These are phyloP conservation scores for Chromobotia macracanthus DNA, from an alignment of 2,797 vertebrate species.

Conservation along the genomic window DNA sequence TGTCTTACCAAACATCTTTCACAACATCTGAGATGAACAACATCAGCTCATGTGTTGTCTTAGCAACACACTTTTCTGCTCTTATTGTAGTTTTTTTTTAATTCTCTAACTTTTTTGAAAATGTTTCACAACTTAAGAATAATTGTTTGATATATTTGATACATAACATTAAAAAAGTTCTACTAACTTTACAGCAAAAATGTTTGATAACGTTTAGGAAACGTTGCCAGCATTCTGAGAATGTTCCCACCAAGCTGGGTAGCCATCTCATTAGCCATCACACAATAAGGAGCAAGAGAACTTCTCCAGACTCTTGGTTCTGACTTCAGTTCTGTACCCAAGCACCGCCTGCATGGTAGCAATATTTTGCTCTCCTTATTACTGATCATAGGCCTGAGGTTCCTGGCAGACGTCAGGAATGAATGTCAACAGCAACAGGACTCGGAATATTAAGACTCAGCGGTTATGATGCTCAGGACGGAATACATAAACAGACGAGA, in stretches of 20 bases:
- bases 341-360: constrained; percentile 3
- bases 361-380: too few species aligned
- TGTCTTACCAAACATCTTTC: constrained; percentile 15
- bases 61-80: constrained; percentile 29
- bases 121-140: too few species aligned
- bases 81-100: neutral
- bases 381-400: constrained; percentile 69
- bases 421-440: constrained; percentile 74
- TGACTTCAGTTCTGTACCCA: constrained; percentile 57
- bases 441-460: constrained; percentile 73
- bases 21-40: constrained; percentile 19
- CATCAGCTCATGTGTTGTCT: constrained; percentile 15
- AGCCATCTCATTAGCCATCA: constrained; percentile 53
- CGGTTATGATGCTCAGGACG: constrained; percentile 70
- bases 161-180: too few species aligned
- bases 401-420: constrained; percentile 70
- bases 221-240: too few species aligned
- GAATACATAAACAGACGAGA: constrained; percentile 59
- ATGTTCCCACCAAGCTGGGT: too few species aligned
- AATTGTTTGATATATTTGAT: too few species aligned
- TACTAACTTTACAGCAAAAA: too few species aligned
- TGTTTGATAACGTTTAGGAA: too few species aligned
- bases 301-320: constrained; percentile 52
- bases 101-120: too few species aligned
- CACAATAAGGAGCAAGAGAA: constrained; percentile 56